Base-by-base conservation (phyloP, 1,140 invertebrate genomes). In the Drosophila parabipectinata region DNA sequence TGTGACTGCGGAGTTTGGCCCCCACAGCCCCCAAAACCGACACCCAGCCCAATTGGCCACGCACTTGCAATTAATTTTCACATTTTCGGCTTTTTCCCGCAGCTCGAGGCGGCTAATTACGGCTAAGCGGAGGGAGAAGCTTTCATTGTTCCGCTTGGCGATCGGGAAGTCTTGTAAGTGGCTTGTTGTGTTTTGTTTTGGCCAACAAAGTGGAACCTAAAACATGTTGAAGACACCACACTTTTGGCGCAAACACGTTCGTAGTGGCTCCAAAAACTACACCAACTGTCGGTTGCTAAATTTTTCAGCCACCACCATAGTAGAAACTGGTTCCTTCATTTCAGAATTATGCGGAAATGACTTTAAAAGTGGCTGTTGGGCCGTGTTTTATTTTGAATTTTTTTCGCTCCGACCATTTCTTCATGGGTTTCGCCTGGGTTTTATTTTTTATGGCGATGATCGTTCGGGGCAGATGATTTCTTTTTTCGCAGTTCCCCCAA, bases 321-420 rank as follows among this genome's bases (percentile, higher is more conserved):
- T 32, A 18, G 26, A 71, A 85, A 85, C 81, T 87, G 79, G 77
- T 85, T 85, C 78, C 73, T 59, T 55, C 52, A 57, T 67, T 81
- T 75, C 63, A 88, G 78, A 85, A 85, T 82, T 72, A 87, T 85
- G 82, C 82, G 82, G 78, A 85, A 85, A 85, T 87, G 59, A 55
- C 63, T 76, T 77, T 58, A 52, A 78, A 66, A 72, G 72, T 67
- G 59, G 59, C 51, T 72, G 45, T 48, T 50, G 69, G 67, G 72
- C 66, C 39, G 41, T 75, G 41, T 71, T 64, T 59, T 68, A 50
- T 34, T 62, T 53, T 77, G 37, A 9, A 52, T 53, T 77, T 62
- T 39, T 56, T 63, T 55, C 14, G 24, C 15, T 39, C 56, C 54
- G 48, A n/a, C 34, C 39, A 45, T 74, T 75, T 68, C 50, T 68